Evolutionary conservation across 2,797 vertebrate genomes (phyloP), one percentile per base, ranked within the genome.

Genomic region (Oreochromis grahami): DNA sequence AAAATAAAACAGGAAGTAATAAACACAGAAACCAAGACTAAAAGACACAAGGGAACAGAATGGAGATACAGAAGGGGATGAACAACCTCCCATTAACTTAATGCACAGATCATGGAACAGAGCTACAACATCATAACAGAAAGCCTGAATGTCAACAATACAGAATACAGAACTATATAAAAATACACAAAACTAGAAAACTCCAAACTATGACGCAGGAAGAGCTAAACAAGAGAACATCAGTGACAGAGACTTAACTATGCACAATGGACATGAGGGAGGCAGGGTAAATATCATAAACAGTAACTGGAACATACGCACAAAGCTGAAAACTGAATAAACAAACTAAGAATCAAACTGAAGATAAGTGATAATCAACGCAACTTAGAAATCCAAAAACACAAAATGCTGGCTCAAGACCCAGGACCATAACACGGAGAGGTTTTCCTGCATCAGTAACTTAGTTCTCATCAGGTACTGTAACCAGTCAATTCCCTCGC

Each of bases 401-500:
- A 65, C 34, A 38, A 65, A 38, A 65, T 38, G 19, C 60, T 65
- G 60, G 60, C 34, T 3, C 19, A 65, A 65, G 60, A 65, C 19
- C 60, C 11, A 8, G 34, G 11, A 21, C 60, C 60, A 65, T 38
- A 65, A 65, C 60, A 55, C 29, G 72, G 52, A 83, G 36, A 41
- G 79, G 86, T 89, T 91, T 88, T 86, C 48, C 43, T 26, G 51
- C 84, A 84, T 77, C 86, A 82, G 86, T 87, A 88, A 81, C 51
- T 82, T 76, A 76, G 68, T 84, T 83, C 77, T 83, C 82, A 63
- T 50, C 55, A 80, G 83, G 79, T 45, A 72, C 41, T 11, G 65
- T 80, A 58, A 34, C 36, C 34, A 78, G 63, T 86, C 81, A 24
- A 56, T 82, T 87, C 34, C 43, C 76, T 84, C 79, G 91, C 81